Evolutionary conservation across 2,797 vertebrate genomes (phyloP), one percentile per base, ranked within the genome.

Genomic region (Acipenser oxyrinchus): DNA sequence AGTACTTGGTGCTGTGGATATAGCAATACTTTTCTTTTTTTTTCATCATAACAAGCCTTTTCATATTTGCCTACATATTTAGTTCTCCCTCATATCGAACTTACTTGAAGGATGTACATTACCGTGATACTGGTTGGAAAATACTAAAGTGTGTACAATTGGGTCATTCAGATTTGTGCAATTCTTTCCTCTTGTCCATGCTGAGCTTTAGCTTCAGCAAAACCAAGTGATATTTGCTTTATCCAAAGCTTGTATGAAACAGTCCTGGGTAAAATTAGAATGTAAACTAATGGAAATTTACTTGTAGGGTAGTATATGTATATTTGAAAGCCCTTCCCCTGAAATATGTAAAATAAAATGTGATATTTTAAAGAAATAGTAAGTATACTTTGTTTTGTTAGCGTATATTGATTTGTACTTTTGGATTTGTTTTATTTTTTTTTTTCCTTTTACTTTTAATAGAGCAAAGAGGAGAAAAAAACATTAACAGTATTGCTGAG

Each of bases 221-320:
- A 74, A 68, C n/a, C 74, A 84, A 83, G 82, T 87, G 83, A 79
- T 92, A 82, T 90, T 91, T 93, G 92, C 92, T 92, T 92, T 90
- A 92, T 90, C 89, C 92, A 92, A 94, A 93, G 92, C 89, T 88
- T 93, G 76, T 91, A 93, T 81, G 86, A 85, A 88, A 1, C 83
- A 49, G 66, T 68, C 55, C 58, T 70, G 59, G 66, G 63, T 83
- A 79, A 85, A 58, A 82, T 87, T 84, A 90, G 89, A 93, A 92
- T 93, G 91, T 94, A 94, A 95, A 91, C 86, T 91, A 90, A 89
- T 83, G 81, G 81, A 85, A 86, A 90, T 89, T 85, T 76, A 79
- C 83, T 81, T 84, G 75, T 79, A 86, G 85, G 88, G 83, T 87
- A 85, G 82, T 76, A 79, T 77, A 86, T 82, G 80, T 75, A 79